Evolutionary conservation across 2,888 invertebrate species (phyloP), one percentile per base, ranked within the genome.

Genomic region (Chelonus formosanus): DNA sequence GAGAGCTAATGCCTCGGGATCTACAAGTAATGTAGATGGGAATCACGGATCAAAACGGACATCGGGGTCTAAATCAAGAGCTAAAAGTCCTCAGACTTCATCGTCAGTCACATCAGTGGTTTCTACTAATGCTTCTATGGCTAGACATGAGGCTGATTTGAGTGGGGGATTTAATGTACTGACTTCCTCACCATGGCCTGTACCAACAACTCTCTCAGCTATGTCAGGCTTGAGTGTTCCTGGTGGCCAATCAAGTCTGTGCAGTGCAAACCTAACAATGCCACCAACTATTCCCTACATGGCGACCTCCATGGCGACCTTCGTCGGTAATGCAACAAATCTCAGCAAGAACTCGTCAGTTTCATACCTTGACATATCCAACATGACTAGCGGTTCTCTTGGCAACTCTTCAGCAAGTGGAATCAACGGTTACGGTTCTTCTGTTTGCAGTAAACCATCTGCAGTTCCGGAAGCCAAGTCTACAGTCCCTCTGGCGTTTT

Each of bases 361-460:
- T 31, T 83, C 84, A 36, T 84, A 84, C 69, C 80, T 84, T 65
- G 84, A 84, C 75, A 84, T 84, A 63, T 84, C 84, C 20, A 84
- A 84, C 75, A 84, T 84, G 84, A 84, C 84, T 48, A 76, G 80
- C 4, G 77, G 79, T 53, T 78, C 80, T 36, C 70, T 78, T 52
- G 72, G 70, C 59, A 65, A 64, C 32, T 50, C 72, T 5, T 50
- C 68, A 68, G 59, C 50, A 47, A 69, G 62, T 45, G 59, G 70
- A 40, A 62, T 45, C 48, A 34, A 70, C 4, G 68, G 71, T 36
- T 78, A 76, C 62, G 45, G 65, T 3, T 70, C 73, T 54, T 69
- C 66, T 34, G 32, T 55, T 20, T 50, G 47, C 65, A 7, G 20
- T 44, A 75, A 73, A 58, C 62, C 69, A 5, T 70, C 64, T 61